phyloP scores from a whole-genome alignment of 2,797 vertebrate species.

The Antennarius maculatus region DNA sequence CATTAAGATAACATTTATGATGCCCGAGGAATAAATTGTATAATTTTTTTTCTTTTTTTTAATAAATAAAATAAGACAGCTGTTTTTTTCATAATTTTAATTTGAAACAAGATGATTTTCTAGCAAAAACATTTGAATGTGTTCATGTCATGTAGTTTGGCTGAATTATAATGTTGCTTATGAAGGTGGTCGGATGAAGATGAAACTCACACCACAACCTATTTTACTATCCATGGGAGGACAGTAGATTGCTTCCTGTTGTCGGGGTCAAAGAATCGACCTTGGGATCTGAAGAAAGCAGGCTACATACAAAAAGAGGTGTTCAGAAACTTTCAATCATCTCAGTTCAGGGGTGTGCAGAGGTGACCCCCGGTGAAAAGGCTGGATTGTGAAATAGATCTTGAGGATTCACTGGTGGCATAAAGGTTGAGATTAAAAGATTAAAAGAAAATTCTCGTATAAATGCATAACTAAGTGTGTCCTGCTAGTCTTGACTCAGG shows the following conservation, averaged over 20 bases:
- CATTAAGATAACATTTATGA: too few relatives aligned
- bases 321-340: conserved; percentile 30
- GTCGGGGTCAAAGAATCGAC: conserved; percentile 3
- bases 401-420: conserved; percentile 6
- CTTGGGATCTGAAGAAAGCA: conserved; percentile 1
- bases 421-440: conserved; percentile 50
- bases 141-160: neutral
- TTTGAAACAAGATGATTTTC: too few relatives aligned
- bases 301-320: neutral
- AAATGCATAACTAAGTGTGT: conserved; percentile 38
- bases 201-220: neutral
- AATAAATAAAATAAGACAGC: too few relatives aligned
- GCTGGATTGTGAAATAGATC: conserved; percentile 28
- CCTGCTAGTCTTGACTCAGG: conserved; percentile 38
- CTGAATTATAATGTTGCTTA: neutral
- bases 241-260: neutral
- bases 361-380: conserved; percentile 24
- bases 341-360: conserved; percentile 13
- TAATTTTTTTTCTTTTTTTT: too few relatives aligned
- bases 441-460: conserved; percentile 39
- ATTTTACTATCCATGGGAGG: neutral
- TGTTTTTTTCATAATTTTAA: neutral
- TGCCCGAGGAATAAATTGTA: too few relatives aligned
- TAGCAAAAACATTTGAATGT: too few relatives aligned
- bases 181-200: neutral